Evolutionary conservation across 2,888 invertebrate species (phyloP).

Genomic region (Drosophila falleni): DNA sequence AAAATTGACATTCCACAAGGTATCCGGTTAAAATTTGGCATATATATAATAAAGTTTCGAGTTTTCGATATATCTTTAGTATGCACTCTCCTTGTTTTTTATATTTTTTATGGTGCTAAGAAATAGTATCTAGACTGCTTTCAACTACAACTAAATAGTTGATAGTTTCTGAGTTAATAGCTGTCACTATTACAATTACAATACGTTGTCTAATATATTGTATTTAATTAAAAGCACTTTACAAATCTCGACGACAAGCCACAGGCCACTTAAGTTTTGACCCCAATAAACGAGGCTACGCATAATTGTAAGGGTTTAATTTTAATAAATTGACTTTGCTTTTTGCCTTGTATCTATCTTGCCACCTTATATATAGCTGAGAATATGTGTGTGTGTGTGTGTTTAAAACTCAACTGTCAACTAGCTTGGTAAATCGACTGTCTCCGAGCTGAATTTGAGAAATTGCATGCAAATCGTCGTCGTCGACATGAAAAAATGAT

Average conservation of each 20-base stretch:
- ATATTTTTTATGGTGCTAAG: neutral
- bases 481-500: slow-evolving; percentile 69
- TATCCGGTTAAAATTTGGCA: too few relatives aligned
- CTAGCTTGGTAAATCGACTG: slow-evolving; percentile 57
- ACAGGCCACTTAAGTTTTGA: slow-evolving; percentile 43
- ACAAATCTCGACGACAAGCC: slow-evolving; percentile 45
- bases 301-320: slow-evolving; percentile 69
- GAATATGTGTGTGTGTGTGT: neutral
- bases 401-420: slow-evolving; percentile 43
- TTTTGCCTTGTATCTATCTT: slow-evolving; percentile 39
- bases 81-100: too few relatives aligned
- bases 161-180: slow-evolving; percentile 7
- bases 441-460: slow-evolving; percentile 45
- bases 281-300: slow-evolving; percentile 66
- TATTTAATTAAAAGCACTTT: slow-evolving; percentile 52
- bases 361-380: slow-evolving; percentile 10
- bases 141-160: neutral
- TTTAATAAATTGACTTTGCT: slow-evolving; percentile 69
- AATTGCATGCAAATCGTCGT: slow-evolving; percentile 62
- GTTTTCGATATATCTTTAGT: too few relatives aligned
- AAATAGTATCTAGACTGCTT: neutral
- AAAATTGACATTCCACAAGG: too few relatives aligned
- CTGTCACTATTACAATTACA: neutral
- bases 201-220: slow-evolving; percentile 7
- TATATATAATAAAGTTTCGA: too few relatives aligned